Evolutionary conservation across 2,113 vertebrate genomes (phyloP).

Genomic region (Emydocephalus ijimae): DNA sequence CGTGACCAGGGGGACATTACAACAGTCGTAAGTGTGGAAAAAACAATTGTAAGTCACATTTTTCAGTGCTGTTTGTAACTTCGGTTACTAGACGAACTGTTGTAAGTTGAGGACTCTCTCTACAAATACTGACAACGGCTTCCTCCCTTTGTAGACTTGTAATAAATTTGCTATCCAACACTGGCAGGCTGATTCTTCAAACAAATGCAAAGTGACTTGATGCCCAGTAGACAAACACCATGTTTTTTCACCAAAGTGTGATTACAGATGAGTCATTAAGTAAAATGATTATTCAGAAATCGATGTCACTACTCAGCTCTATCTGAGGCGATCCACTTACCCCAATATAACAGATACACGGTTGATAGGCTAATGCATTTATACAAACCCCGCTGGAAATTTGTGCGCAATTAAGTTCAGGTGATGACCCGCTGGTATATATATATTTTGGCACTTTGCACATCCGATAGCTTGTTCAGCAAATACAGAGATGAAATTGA

Average conservation of each 20-base stretch:
- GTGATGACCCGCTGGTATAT: slow-evolving; percentile 64
- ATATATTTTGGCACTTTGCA: slow-evolving; percentile 67
- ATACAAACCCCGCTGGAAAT: slow-evolving; percentile 72
- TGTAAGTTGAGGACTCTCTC: background rate
- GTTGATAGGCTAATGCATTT: slow-evolving; percentile 75
- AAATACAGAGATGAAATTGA: slow-evolving; percentile 73
- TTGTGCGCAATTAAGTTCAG: slow-evolving; percentile 72
- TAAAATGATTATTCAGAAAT: slow-evolving; percentile 78
- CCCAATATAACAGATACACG: slow-evolving; percentile 64
- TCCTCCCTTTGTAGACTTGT: slow-evolving; percentile 43
- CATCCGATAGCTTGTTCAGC: slow-evolving; percentile 62
- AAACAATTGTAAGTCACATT: background rate
- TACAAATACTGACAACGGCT: slow-evolving; percentile 8
- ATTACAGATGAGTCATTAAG: slow-evolving; percentile 73
- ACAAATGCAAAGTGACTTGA: slow-evolving; percentile 66
- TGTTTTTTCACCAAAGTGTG: slow-evolving; percentile 70
- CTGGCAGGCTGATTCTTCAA: slow-evolving; percentile 69
- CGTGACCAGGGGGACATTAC: background rate
- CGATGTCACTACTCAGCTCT: slow-evolving; percentile 71
- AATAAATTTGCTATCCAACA: slow-evolving; percentile 51
- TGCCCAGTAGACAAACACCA: slow-evolving; percentile 69
- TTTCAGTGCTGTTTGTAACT: background rate
- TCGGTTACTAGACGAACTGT: background rate
- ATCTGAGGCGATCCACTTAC: slow-evolving; percentile 70
- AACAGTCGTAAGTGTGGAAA: background rate